phyloP scores from a whole-genome alignment of 2,113 vertebrate genomes.

The Myotis brandtii region DNA sequence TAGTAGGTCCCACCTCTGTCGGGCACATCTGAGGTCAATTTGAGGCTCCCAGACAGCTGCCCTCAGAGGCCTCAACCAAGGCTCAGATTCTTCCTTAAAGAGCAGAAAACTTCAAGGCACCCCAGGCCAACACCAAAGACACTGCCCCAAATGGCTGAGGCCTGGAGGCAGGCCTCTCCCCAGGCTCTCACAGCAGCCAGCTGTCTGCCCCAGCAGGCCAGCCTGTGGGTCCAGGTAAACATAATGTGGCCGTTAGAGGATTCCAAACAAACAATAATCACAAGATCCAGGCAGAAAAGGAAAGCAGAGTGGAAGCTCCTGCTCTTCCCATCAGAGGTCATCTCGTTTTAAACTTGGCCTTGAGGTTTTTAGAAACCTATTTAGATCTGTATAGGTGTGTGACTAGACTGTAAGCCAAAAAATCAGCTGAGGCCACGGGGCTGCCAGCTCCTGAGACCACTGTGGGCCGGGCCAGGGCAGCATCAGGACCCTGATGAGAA shows the following conservation, averaged over 20 bases:
- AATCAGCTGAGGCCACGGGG: not conserved
- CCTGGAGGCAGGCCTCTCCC: not conserved
- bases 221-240: not conserved
- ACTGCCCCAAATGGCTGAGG: not conserved
- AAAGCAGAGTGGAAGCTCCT: not conserved
- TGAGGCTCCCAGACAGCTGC: not conserved
- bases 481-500: not conserved
- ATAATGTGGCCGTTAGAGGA: not conserved
- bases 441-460: not conserved
- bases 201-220: not conserved
- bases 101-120: not conserved
- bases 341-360: conserved; percentile 58
- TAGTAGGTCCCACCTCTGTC: not conserved
- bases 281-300: not conserved
- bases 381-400: not conserved
- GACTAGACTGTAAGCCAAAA: conserved; percentile 33
- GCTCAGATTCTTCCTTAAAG: not conserved
- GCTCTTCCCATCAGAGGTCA: conserved; percentile 19
- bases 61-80: not conserved
- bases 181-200: not conserved
- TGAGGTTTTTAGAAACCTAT: conserved; percentile 55
- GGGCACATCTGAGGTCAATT: not conserved
- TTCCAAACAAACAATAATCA: not conserved
- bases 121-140: not conserved
- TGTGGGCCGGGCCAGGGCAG: not conserved